Conservation (phyloP, 2,888 invertebrate genomes). For the Drosophila multiciliata region DNA sequence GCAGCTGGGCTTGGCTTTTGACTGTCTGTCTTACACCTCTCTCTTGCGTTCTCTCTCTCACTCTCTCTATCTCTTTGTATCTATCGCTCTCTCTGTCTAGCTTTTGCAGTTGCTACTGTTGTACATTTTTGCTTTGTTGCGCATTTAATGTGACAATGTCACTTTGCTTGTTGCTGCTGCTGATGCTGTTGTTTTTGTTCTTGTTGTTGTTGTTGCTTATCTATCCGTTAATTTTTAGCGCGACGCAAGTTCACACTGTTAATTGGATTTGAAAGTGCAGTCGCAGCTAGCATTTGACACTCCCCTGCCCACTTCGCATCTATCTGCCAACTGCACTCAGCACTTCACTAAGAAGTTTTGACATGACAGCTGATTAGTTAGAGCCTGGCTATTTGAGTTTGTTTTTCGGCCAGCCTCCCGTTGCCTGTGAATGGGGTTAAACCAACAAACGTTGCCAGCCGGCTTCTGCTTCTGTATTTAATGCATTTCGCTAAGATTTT, state of each 20-base stretch:
- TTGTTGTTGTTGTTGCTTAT: constrained; percentile 53
- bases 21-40: constrained; percentile 14
- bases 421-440: constrained; percentile 68
- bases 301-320: constrained; percentile 1
- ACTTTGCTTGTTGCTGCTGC: constrained; percentile 37
- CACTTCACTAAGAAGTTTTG: constrained; percentile 35
- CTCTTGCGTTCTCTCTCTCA: constrained; percentile 15
- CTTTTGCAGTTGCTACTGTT: constrained; percentile 64
- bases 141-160: constrained; percentile 80
- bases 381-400: constrained; percentile 34
- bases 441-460: constrained; percentile 7
- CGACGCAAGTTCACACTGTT: constrained; percentile 78
- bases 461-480: constrained; percentile 8
- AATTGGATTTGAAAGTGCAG: constrained; percentile 80
- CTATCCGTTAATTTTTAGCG: constrained; percentile 73
- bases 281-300: constrained; percentile 58
- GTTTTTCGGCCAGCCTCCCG: constrained; percentile 29
- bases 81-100: constrained; percentile 17
- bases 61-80: constrained; percentile 5
- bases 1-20: constrained; percentile 75
- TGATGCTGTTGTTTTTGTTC: not conserved
- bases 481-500: constrained; percentile 27
- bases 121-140: constrained; percentile 66
- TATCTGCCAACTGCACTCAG: not conserved
- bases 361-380: constrained; percentile 75